These are phyloP conservation scores for Ictidomys tridecemlineatus DNA, from an alignment of 2,113 vertebrate species.

Conservation along the genomic window DNA sequence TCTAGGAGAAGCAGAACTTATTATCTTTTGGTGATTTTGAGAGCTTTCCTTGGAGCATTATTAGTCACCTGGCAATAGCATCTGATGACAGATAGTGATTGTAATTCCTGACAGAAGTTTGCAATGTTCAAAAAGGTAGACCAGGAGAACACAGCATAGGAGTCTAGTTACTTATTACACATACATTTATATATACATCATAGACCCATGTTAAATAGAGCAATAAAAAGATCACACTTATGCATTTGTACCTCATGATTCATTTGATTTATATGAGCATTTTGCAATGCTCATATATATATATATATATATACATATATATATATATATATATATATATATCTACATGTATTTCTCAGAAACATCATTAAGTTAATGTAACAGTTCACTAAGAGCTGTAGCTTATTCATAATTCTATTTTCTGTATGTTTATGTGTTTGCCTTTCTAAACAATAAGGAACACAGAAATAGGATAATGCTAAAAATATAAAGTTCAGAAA, in stretches of 20 bases:
- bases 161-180: neutral
- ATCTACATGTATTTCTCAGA: neutral
- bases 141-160: neutral
- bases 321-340: neutral
- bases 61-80: neutral
- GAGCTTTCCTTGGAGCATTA: neutral
- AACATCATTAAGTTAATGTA: neutral
- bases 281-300: neutral
- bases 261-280: neutral
- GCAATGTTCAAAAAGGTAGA: neutral
- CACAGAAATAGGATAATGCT: neutral
- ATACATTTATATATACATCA: neutral
- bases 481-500: neutral
- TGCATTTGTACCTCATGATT: neutral
- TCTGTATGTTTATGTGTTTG: neutral
- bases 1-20: neutral
- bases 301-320: neutral
- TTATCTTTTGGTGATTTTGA: neutral
- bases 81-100: neutral
- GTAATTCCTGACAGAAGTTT: neutral
- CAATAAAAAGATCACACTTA: neutral
- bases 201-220: neutral
- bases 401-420: neutral
- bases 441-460: neutral
- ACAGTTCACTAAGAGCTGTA: neutral